phyloP scores from a whole-genome alignment of 2,113 vertebrate genomes.

The Formicarius rufipectus region DNA sequence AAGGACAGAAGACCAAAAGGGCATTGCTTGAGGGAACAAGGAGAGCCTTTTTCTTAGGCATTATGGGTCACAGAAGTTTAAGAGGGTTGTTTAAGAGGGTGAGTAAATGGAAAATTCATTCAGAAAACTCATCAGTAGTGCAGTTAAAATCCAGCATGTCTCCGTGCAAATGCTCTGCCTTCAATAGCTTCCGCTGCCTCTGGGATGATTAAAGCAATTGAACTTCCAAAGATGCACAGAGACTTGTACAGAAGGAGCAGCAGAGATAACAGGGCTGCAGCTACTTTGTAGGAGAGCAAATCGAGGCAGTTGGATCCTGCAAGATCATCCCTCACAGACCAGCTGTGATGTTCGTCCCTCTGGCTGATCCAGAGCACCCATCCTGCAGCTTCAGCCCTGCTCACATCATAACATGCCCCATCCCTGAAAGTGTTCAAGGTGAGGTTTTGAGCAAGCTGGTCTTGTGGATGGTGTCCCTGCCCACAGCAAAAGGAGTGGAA shows the following conservation, averaged over 20 bases:
- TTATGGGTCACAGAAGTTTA: not conserved
- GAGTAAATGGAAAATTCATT: not conserved
- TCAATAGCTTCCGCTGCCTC: not conserved
- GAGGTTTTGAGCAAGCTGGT: not conserved
- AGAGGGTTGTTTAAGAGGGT: not conserved
- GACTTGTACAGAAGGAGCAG: not conserved
- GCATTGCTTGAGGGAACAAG: not conserved
- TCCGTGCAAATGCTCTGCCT: not conserved
- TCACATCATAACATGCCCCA: rapidly evolving
- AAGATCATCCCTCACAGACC: not conserved
- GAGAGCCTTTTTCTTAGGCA: not conserved
- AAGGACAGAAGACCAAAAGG: not conserved
- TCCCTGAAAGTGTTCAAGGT: not conserved
- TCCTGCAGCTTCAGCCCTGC: not conserved
- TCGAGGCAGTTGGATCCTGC: not conserved
- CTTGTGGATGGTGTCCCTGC: not conserved
- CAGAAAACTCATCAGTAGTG: not conserved
- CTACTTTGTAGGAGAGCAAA: not conserved
- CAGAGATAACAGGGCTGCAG: conserved; percentile 30
- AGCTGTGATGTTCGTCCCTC: not conserved
- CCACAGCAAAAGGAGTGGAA: not conserved
- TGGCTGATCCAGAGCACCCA: not conserved
- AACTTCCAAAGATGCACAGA: not conserved
- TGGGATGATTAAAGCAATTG: conserved; percentile 51
- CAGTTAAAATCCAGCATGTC: not conserved